Base-by-base conservation (phyloP, 1,140 invertebrate species). In the Cydia strobilella region DNA sequence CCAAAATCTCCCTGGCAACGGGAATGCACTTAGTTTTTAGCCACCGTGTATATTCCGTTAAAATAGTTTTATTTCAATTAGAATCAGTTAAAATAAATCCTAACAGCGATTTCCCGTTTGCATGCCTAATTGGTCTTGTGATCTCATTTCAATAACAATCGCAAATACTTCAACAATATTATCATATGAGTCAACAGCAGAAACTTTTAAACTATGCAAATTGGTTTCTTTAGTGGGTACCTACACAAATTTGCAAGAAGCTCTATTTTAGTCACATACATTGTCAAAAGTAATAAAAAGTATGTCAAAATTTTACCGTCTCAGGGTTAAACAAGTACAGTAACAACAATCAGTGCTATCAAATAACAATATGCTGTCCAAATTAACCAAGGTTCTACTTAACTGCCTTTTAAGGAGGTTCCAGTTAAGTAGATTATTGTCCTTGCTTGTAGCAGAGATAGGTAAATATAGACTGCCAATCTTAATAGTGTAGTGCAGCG, bases 391-490 rank as follows among this genome's bases (percentile, higher is more conserved):
- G 54, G 54, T 59, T 59, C 54, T 23, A 59, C 54, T 23, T 59
- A 23, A 59, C 18, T 59, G 54, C 54, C 54, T 23, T 59, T 59
- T 59, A 59, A 20, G 54, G 18, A 59, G 20, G 20, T 59, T 59
- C 54, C 54, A 59, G 18, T 59, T 59, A 59, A 59, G 54, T 59
- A 18, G 20, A 18, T 59, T 23, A 59, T 10, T 3, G 54, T 59
- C 54, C 54, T 59, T 23, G 54, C 54, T 23, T 59, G 20, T 18
- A n/a, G n/a, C 51, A 54, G n/a, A 54, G 51, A 54, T n/a, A 18
- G n/a, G 7, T 54, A 54, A 54, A 18, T 54, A 18, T 18, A 54
- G 51, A 54, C 51, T 54, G 51, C n/a, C 51, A 20, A 54, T 18
- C 51, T 18, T 18, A 45, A 7, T 45, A 42, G 12, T 31, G 5